Percentiles rank a stretch among this genome's conserved stretches.
phyloP scores from a whole-genome alignment of 2,888 invertebrate species.

The Athrips mouffetella region DNA sequence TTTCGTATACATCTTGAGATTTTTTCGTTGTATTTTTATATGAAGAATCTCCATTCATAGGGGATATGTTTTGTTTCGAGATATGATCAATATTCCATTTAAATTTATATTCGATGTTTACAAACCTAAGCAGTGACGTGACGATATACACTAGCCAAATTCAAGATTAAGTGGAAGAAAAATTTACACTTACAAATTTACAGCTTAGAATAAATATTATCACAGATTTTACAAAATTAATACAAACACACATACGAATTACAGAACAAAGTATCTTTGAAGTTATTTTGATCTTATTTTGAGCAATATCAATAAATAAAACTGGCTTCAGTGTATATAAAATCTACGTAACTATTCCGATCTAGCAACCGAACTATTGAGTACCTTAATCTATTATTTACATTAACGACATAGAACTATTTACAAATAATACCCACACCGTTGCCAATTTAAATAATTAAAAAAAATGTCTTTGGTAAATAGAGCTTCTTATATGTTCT shows the following conservation, averaged over 20 bases:
- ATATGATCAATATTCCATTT: constrained; percentile 57
- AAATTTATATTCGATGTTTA: constrained; percentile 31
- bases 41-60: constrained; percentile 44
- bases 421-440: too few species aligned
- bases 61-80: constrained; percentile 70
- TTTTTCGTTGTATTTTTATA: constrained; percentile 56
- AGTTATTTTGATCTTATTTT: constrained; percentile 29
- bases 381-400: constrained; percentile 51
- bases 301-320: constrained; percentile 27
- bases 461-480: too few species aligned
- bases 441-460: too few species aligned
- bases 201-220: constrained; percentile 78
- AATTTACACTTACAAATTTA: constrained; percentile 48
- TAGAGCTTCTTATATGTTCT: too few species aligned
- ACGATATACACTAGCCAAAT: constrained; percentile 36
- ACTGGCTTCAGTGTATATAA: constrained; percentile 32
- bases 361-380: constrained; percentile 58
- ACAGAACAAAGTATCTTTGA: constrained; percentile 19
- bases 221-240: constrained; percentile 75
- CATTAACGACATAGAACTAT: constrained; percentile 51
- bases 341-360: constrained; percentile 53
- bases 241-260: constrained; percentile 45
- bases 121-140: constrained; percentile 21
- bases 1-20: constrained; percentile 66
- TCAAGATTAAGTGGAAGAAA: constrained; percentile 38